Base-by-base conservation (phyloP, 2,797 vertebrate genomes). In the Thalassophryne amazonica region DNA sequence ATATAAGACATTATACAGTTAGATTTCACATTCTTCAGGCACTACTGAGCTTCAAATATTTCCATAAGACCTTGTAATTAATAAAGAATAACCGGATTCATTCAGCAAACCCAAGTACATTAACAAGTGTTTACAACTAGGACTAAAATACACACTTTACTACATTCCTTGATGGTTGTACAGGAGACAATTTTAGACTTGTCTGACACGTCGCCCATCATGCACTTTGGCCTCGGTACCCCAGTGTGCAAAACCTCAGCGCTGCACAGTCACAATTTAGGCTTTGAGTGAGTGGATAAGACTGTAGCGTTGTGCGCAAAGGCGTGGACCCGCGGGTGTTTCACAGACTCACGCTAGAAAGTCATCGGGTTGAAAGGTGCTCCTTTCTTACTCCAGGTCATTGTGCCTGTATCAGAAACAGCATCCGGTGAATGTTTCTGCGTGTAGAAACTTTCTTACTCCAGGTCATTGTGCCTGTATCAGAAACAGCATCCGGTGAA, bases 21-120 rank as follows among this genome's bases (percentile, higher is more conserved):
- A 30, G 13, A 52, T 29, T 50, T 73, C 57, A 76, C 76, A 81
- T 72, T 79, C 38, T 45, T 43, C 11, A 56, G 29, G 38, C 10
- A 16, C 38, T 23, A 16, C 18, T 15, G 12, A 47, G 18, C 38
- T 33, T 40, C 4, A 43, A 20, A 29, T 5, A 8, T n/a, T 35
- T 34, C 42, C 15, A 8, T 16, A 50, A 17, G 13, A 12, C 4
- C 15, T 8, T 1, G 1, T 7, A 11, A 49, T 55, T 20, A 59
- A 37, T 53, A 38, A 60, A 62, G 50, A 73, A 27, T 29, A 30
- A 19, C 3, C 29, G 28, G 24, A 58, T 55, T 56, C 55, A 43
- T n/a, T n/a, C n/a, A n/a, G n/a, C n/a, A n/a, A n/a, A n/a, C n/a
- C n/a, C n/a, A n/a, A n/a, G n/a, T n/a, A n/a, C n/a, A n/a, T n/a